Evolutionary conservation across 2,888 invertebrate species (phyloP).

Genomic region (Dolichomitus sp.): DNA sequence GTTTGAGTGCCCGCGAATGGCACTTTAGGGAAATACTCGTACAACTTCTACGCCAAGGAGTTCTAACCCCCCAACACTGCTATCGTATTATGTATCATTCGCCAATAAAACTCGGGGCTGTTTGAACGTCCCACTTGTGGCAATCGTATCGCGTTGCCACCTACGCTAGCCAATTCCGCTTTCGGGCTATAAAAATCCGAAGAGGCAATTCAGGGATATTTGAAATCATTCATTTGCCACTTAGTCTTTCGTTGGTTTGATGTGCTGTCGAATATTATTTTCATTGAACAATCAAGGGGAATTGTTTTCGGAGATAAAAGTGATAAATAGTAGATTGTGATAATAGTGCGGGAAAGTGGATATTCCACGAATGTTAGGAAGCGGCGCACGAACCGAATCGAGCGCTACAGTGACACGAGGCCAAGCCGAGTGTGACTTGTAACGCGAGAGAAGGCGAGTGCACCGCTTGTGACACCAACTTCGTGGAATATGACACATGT

Average conservation of each 20-base stretch:
- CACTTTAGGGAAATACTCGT: conserved; percentile 85
- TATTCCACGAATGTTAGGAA: too few species aligned
- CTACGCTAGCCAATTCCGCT: neutral
- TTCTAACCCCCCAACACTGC: conserved; percentile 66
- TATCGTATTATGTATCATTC: conserved; percentile 81
- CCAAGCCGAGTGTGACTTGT: too few species aligned
- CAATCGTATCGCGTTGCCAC: neutral
- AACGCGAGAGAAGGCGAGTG: too few species aligned
- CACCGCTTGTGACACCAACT: too few species aligned
- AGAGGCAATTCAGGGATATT: conserved; percentile 29
- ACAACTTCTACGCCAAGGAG: conserved; percentile 59
- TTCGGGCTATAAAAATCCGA: conserved; percentile 34
- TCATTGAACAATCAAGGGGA: neutral
- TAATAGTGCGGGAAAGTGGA: too few species aligned
- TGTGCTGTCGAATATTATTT: neutral
- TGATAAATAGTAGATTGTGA: too few species aligned
- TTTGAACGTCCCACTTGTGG: conserved; percentile 42
- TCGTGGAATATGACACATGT: too few species aligned
- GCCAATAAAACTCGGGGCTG: conserved; percentile 78
- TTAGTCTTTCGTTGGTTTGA: neutral
- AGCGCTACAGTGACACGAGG: too few species aligned
- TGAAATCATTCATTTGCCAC: conserved; percentile 26
- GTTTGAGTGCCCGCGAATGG: conserved; percentile 84
- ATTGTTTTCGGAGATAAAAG: too few species aligned
- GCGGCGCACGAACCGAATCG: too few species aligned